These are phyloP conservation scores for Lissonota sp. DNA, from an alignment of 2,888 invertebrate genomes.

Conservation along the genomic window DNA sequence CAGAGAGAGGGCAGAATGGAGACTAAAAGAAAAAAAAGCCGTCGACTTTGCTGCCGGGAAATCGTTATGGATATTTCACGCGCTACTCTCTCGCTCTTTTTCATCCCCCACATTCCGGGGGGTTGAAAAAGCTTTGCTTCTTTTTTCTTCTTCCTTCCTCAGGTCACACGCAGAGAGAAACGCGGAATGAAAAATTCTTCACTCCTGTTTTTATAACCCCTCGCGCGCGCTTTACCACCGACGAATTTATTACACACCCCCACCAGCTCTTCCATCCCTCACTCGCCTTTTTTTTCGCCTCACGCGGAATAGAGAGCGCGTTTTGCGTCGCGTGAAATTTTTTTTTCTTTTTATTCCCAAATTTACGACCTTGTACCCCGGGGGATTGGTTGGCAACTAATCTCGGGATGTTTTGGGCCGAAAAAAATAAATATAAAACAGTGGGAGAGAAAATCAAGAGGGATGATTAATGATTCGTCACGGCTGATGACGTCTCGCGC, in stretches of 20 bases:
- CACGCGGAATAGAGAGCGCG: not conserved
- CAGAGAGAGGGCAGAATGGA: not conserved
- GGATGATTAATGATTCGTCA: slow-evolving; percentile 44
- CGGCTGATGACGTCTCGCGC: slow-evolving; percentile 57
- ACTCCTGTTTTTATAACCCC: slow-evolving; percentile 44
- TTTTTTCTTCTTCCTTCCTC: not conserved
- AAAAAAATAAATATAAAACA: not conserved
- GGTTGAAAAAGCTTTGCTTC: slow-evolving; percentile 25
- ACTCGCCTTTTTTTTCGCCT: slow-evolving; percentile 2
- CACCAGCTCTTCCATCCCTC: too few relatives aligned
- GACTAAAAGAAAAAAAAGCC: not conserved
- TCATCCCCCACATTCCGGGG: slow-evolving; percentile 7
- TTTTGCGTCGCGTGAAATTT: not conserved
- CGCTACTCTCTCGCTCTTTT: slow-evolving; percentile 13
- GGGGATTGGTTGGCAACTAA: not conserved
- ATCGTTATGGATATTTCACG: slow-evolving; percentile 61
- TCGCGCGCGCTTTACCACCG: slow-evolving; percentile 30
- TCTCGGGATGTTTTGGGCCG: not conserved
- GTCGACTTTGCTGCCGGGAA: slow-evolving; percentile 54
- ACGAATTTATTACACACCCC: slow-evolving; percentile 44
- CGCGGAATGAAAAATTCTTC: slow-evolving; percentile 34
- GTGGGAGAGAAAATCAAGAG: slow-evolving; percentile 21
- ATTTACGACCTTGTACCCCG: too few relatives aligned
- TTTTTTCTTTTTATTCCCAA: too few relatives aligned
- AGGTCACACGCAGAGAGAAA: slow-evolving; percentile 5